These are phyloP conservation scores for Chrysocyon brachyurus DNA, from an alignment of 2,797 vertebrate species.

Conservation along the genomic window DNA sequence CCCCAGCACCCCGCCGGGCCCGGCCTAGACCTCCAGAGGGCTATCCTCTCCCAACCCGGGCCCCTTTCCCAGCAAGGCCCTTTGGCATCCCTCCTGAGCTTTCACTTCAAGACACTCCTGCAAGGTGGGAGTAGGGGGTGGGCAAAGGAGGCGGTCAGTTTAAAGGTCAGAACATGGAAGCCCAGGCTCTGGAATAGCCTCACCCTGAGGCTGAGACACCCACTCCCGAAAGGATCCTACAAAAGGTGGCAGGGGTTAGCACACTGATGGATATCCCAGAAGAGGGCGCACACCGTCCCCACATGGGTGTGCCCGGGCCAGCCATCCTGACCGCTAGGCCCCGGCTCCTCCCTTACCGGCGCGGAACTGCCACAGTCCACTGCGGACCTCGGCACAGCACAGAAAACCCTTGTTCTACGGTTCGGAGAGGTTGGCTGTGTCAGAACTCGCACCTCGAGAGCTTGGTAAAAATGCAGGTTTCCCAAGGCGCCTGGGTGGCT, in stretches of 20 bases:
- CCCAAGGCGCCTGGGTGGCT: neutral
- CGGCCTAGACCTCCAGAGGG: neutral
- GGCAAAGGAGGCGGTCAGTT: neutral
- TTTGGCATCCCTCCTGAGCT: neutral
- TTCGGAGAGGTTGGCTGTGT: neutral
- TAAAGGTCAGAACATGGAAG: neutral
- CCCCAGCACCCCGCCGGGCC: neutral
- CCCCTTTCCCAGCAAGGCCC: neutral
- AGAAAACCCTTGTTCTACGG: neutral
- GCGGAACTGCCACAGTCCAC: neutral
- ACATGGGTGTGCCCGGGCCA: neutral
- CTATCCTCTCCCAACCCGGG: neutral
- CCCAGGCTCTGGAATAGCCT: neutral
- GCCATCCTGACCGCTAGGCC: neutral
- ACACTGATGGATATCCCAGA: neutral
- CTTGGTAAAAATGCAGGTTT: neutral
- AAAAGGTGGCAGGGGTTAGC: neutral
- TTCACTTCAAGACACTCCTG: neutral
- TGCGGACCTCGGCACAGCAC: neutral
- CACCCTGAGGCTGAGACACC: neutral
- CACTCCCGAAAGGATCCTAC: neutral
- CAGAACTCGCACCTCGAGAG: neutral
- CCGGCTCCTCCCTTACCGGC: neutral
- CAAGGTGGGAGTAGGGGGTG: neutral
- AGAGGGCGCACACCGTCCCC: neutral